Evolutionary conservation across 2,797 vertebrate species (phyloP).

Genomic region (Aeoliscus strigatus): DNA sequence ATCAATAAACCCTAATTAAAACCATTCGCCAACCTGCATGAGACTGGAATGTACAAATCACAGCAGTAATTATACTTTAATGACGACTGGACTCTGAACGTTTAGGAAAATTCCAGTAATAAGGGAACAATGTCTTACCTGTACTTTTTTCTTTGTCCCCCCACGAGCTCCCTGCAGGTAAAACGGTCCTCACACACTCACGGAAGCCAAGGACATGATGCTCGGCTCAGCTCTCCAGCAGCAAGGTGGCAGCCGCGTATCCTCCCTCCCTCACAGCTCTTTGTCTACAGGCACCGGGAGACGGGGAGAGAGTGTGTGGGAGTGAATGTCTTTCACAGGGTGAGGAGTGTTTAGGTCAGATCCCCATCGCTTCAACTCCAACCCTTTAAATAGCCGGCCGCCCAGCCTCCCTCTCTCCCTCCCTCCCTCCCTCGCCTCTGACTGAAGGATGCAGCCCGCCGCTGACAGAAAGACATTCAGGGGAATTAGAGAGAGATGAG

Average conservation of each 20-base stretch:
- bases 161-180: constrained; percentile 21
- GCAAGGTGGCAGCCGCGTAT: constrained; percentile 51
- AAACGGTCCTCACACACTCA: constrained; percentile 21
- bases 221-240: constrained; percentile 26
- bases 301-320: constrained; percentile 32
- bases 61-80: not conserved
- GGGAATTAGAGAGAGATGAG: constrained; percentile 56
- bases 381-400: constrained; percentile 69
- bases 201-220: constrained; percentile 28
- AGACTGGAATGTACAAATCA: not conserved
- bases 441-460: constrained; percentile 62
- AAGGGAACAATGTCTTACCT: constrained; percentile 37
- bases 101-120: not conserved
- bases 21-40: constrained; percentile 5
- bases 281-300: constrained; percentile 33
- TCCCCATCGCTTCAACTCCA: constrained; percentile 59
- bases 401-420: constrained; percentile 45
- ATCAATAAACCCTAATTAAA: constrained; percentile 21
- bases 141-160: not conserved
- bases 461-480: constrained; percentile 45
- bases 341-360: constrained; percentile 69
- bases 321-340: constrained; percentile 64
- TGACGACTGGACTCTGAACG: not conserved
- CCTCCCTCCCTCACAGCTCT: constrained; percentile 41
- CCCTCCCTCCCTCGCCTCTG: constrained; percentile 50